Base-by-base conservation (phyloP, 2,113 vertebrate genomes). In the Cyanoramphus novaezelandiae region DNA sequence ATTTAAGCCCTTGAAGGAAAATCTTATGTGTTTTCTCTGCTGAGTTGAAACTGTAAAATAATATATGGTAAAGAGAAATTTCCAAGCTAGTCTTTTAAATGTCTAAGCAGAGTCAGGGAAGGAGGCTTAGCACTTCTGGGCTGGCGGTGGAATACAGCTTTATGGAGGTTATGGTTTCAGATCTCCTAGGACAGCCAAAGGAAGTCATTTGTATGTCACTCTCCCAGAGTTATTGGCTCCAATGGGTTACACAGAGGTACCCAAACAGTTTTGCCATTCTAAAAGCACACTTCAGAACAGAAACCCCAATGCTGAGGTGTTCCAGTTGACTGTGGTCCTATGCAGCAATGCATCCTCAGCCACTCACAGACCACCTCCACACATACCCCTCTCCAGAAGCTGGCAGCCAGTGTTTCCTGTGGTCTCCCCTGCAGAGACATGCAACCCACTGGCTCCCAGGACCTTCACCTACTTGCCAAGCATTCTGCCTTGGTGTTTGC, bases 1-100 rank as follows among this genome's bases (percentile, higher is more conserved):
- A 76, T 80, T 59, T 70, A 84, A 95, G 59, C 63, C 85, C 79
- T 63, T 14, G 67, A 55, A 96, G 94, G 96, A 76, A 92, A 95
- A 89, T 57, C 37, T 80, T 84, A 85, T 84, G 82, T 72, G 65
- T 28, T 95, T 93, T 83, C 53, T 72, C 63, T 62, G 67, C 67
- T 70, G 57, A 90, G 83, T 3, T 90, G 87, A 41, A 82, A 82
- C 33, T 41, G 53, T 80, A 65, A 85, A 90, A 87, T 82, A 41
- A 86, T 44, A 37, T 4, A 31, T 39, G n/a, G 19, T 37, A 77
- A 72, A 70, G 33, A 39, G 83, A 90, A 53, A 50, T 8, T 13
- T 78, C 72, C 55, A 84, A 31, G 57, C 33, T 37, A 37, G 37
- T 37, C 43, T 44, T 87, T 55, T n/a, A 82, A 79, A 75, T 5